Evolutionary conservation across 2,113 vertebrate genomes (phyloP).

Genomic region (Telmatochromis brachygnathus): DNA sequence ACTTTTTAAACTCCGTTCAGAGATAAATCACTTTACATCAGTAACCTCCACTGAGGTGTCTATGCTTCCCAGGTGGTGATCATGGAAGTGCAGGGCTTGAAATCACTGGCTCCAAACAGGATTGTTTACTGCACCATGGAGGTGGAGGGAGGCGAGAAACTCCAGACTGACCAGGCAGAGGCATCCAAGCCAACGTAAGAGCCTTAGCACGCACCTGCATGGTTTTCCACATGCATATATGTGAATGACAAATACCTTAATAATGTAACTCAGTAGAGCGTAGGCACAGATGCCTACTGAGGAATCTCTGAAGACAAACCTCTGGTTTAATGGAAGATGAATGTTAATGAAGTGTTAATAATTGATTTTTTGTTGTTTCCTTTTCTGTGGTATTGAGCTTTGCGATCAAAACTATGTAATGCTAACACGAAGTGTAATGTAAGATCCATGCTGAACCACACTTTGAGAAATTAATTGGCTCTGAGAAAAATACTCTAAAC

Average conservation of each 20-base stretch:
- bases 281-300: neutral
- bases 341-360: neutral
- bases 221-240: neutral
- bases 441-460: neutral
- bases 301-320: neutral
- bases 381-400: neutral
- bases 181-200: constrained; percentile 98
- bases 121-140: constrained; percentile 99
- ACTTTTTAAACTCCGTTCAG: neutral
- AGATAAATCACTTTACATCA: constrained; percentile 14
- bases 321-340: neutral
- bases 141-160: constrained; percentile 95
- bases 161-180: constrained; percentile 97
- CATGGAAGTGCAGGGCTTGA: constrained; percentile 97
- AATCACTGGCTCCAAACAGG: constrained; percentile 95
- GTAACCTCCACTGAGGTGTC: constrained; percentile 1
- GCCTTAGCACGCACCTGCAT: neutral
- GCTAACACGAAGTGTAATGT: neutral
- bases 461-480: neutral
- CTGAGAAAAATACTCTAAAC: neutral
- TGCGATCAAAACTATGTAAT: neutral
- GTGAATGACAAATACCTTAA: neutral
- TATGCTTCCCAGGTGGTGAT: constrained; percentile 85
- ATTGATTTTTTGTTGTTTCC: neutral
- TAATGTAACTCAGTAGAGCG: neutral